A percentile compares a stretch with the other conserved stretches of the same genome.
Evolutionary conservation across 2,888 invertebrate species (phyloP).

Genomic region (Elmis aenea): DNA sequence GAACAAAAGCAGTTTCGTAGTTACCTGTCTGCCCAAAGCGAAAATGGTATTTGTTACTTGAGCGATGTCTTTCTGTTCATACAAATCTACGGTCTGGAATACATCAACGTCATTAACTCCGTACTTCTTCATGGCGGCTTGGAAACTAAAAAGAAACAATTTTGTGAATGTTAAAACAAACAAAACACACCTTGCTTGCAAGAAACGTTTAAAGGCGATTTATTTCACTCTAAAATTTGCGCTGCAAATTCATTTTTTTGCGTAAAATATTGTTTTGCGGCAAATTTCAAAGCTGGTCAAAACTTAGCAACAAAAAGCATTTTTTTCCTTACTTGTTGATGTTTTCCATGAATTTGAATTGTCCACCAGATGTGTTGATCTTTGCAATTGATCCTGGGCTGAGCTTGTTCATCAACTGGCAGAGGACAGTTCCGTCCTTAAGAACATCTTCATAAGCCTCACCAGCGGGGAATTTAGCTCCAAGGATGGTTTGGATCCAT

Average conservation of each 20-base stretch:
- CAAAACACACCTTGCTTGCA: no score
- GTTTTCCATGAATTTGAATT: constrained; percentile 99
- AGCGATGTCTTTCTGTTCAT: constrained; percentile 88
- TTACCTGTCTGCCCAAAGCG: constrained; percentile 79
- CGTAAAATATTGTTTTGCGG: constrained; percentile 1
- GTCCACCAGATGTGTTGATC: constrained; percentile 90
- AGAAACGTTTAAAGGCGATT: not conserved
- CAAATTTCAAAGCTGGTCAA: constrained; percentile 1
- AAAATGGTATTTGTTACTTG: constrained; percentile 81
- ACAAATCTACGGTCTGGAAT: constrained; percentile 96
- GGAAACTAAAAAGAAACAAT: constrained; percentile 59
- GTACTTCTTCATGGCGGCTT: constrained; percentile 77
- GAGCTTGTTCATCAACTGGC: constrained; percentile 91
- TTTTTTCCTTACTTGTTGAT: constrained; percentile 72
- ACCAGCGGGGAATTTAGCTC: constrained; percentile 80
- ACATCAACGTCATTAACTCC: constrained; percentile 89
- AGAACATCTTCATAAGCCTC: constrained; percentile 83
- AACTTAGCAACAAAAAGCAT: no score
- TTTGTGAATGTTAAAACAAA: no score
- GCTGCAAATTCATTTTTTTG: not conserved
- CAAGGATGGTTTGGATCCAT: constrained; percentile 87
- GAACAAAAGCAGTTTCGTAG: no score
- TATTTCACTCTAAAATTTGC: constrained; percentile 2
- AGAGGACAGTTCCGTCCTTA: constrained; percentile 87
- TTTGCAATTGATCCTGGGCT: constrained; percentile 83